A percentile compares a stretch with the other conserved stretches of the same genome.
These are phyloP conservation scores for Dromas ardeola DNA, from an alignment of 2,113 vertebrate genomes.

Conservation along the genomic window DNA sequence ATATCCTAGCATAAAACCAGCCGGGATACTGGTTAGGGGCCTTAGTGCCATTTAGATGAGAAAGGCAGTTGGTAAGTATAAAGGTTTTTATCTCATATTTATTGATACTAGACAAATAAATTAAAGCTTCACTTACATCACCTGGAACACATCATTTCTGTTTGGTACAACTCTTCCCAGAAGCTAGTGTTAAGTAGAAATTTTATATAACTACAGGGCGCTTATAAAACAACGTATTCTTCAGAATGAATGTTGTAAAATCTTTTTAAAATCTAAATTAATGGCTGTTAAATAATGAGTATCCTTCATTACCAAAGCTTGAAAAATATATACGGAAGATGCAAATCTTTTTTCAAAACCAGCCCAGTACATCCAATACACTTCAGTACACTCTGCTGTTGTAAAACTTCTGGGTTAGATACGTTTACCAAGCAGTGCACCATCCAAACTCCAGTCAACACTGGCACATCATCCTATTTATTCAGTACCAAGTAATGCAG, in stretches of 20 bases:
- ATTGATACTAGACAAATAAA: neutral
- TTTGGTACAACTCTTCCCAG: neutral
- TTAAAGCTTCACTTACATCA: neutral
- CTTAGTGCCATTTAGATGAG: neutral
- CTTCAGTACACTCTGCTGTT: neutral
- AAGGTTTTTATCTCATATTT: neutral
- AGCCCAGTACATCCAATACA: neutral
- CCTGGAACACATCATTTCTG: neutral
- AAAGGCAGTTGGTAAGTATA: neutral
- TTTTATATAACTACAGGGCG: neutral
- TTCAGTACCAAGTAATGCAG: neutral
- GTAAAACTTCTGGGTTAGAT: neutral
- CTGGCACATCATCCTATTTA: neutral
- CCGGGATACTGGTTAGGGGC: neutral
- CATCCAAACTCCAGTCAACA: neutral
- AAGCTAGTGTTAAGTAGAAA: neutral
- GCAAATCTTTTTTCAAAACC: neutral
- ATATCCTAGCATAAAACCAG: neutral
- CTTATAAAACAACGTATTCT: neutral
- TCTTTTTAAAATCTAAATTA: neutral
- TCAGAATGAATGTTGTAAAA: neutral
- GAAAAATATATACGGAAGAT: neutral
- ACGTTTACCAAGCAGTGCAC: accelerated
- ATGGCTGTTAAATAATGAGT: neutral
- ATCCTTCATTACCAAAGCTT: neutral